Evolutionary conservation across 92 coral and sea anemone genomes (phyloP).

Genomic region (Porites divaricata): DNA sequence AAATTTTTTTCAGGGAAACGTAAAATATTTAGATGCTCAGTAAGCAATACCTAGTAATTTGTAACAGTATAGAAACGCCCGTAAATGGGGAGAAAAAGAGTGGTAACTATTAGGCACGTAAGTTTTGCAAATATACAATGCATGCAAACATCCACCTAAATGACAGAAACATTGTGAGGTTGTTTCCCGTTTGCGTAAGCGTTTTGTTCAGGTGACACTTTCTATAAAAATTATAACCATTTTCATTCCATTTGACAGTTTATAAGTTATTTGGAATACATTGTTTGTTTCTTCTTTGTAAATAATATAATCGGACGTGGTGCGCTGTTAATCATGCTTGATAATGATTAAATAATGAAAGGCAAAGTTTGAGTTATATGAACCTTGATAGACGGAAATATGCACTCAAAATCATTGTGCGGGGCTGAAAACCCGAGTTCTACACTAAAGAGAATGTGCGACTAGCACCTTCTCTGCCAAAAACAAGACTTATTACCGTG

Average conservation of each 20-base stretch:
- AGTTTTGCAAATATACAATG: constrained; percentile 22
- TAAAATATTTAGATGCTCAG: neutral
- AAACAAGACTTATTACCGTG: no score
- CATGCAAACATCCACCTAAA: no score
- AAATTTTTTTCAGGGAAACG: no score
- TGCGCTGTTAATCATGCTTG: no score
- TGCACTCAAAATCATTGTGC: no score
- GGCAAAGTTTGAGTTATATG: no score
- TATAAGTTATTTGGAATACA: neutral
- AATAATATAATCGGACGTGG: no score
- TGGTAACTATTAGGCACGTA: neutral
- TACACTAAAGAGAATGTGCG: no score
- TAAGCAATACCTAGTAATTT: neutral
- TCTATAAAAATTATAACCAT: neutral
- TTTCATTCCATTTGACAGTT: constrained; percentile 9
- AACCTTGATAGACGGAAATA: no score
- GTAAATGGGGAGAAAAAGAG: neutral
- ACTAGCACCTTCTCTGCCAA: no score
- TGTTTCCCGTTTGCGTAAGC: neutral
- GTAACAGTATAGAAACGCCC: neutral
- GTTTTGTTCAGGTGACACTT: constrained; percentile 12
- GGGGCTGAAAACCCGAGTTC: no score
- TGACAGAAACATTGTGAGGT: constrained; percentile 8
- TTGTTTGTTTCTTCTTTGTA: neutral
- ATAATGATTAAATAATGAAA: no score